Evolutionary conservation across 1,140 invertebrate species (phyloP).

Genomic region (Oscheius sp.): DNA sequence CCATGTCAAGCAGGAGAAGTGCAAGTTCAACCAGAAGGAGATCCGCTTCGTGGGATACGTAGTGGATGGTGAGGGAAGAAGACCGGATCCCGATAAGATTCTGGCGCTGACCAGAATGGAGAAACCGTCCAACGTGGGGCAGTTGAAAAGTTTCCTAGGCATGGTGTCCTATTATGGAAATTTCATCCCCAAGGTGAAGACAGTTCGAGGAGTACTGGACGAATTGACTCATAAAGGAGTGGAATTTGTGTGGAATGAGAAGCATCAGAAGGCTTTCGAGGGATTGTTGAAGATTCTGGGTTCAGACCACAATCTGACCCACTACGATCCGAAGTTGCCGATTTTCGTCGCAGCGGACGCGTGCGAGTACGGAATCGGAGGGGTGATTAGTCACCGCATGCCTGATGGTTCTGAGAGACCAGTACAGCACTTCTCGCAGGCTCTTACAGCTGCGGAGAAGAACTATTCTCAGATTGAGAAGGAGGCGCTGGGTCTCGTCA

Average conservation of each 20-base stretch:
- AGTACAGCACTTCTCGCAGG: too few species aligned
- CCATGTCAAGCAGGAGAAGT: conserved; percentile 16
- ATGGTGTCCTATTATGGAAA: conserved; percentile 62
- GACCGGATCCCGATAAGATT: conserved; percentile 62
- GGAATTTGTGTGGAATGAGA: conserved; percentile 40
- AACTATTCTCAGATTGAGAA: conserved; percentile 65
- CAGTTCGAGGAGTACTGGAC: conserved; percentile 60
- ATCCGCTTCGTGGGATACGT: conserved; percentile 54
- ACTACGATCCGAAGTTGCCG: conserved; percentile 61
- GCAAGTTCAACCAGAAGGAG: too few species aligned
- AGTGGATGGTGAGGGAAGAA: conserved; percentile 56
- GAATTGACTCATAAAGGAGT: conserved; percentile 51
- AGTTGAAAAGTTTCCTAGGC: conserved; percentile 61
- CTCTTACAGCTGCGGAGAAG: too few species aligned
- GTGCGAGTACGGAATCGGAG: conserved; percentile 63
- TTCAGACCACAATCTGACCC: conserved; percentile 53
- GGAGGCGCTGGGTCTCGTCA: conserved; percentile 65
- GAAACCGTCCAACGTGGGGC: conserved; percentile 56
- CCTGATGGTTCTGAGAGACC: conserved; percentile 61
- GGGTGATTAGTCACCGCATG: conserved; percentile 63
- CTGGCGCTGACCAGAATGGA: conserved; percentile 61
- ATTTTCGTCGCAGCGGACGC: conserved; percentile 65
- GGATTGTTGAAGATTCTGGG: too few species aligned
- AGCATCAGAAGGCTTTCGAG: too few species aligned
- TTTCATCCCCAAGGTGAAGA: conserved; percentile 62